phyloP scores from a whole-genome alignment of 2,888 invertebrate genomes.

The Chromoteleia sp. region DNA sequence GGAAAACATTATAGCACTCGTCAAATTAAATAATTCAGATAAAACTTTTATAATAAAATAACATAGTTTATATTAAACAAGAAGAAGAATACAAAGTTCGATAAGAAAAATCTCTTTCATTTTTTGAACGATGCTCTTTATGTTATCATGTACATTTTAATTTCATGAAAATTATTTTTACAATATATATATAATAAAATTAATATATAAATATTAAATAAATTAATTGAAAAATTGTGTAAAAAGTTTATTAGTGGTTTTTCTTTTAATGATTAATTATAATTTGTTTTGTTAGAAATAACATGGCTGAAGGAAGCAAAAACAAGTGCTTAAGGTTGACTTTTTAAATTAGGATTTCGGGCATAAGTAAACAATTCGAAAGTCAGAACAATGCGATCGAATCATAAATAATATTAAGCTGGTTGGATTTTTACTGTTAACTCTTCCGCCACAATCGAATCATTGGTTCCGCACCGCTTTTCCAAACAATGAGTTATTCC shows the following conservation, averaged over 20 bases:
- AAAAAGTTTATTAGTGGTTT: neutral
- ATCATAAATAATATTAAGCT: slow-evolving; percentile 54
- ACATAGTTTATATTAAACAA: too few species aligned
- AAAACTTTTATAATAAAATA: too few species aligned
- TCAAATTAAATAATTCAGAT: too few species aligned
- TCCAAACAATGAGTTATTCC: slow-evolving; percentile 29
- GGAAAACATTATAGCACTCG: too few species aligned
- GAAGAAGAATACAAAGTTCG: too few species aligned
- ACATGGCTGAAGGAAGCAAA: neutral
- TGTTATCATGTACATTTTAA: too few species aligned
- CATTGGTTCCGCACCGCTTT: slow-evolving; percentile 45
- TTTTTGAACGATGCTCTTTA: too few species aligned
- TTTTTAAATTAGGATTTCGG: slow-evolving; percentile 31
- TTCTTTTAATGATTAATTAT: slow-evolving; percentile 39
- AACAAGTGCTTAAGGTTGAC: slow-evolving; percentile 24
- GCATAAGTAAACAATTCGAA: slow-evolving; percentile 34
- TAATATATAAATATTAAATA: too few species aligned
- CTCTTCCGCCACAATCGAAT: slow-evolving; percentile 25
- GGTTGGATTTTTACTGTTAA: slow-evolving; percentile 17
- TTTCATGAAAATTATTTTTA: too few species aligned
- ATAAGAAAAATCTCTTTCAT: too few species aligned
- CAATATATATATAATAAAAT: too few species aligned
- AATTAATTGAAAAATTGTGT: too few species aligned
- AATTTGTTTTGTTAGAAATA: slow-evolving; percentile 11
- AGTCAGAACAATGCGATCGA: slow-evolving; percentile 49